Evolutionary conservation across 2,888 invertebrate species (phyloP), one percentile per base, ranked within the genome.

Genomic region (Melipona beecheii): DNA sequence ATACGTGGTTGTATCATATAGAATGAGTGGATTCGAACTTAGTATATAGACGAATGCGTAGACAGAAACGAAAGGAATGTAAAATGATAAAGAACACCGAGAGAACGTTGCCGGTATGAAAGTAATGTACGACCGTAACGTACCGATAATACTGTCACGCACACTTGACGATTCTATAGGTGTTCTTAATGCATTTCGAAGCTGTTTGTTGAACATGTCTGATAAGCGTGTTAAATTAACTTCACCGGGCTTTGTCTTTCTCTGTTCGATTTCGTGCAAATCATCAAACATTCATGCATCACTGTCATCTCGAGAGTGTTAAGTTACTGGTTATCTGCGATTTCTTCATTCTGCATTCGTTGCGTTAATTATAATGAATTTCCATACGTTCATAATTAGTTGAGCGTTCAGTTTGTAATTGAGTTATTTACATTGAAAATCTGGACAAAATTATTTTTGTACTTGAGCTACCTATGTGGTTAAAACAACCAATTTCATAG

Each of bases 101-200:
- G 74, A 60, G 36, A 36, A 77, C 27, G 66, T 52, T 31, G 56
- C 54, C 49, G 31, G 68, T 49, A 78, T 68, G 71, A 75, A 68
- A 71, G 54, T 84, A 84, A 84, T 70, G 81, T 70, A 71, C 77
- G 70, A 43, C 43, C 43, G 54, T 84, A 84, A 84, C 73, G 81
- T 70, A 71, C 77, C 77, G 70, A 81, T 83, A 83, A 83, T 60
- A 73, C 71, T 81, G 78, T 74, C 77, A 78, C 65, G 81, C 81
- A 84, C 68, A 81, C 62, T 74, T 74, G 77, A 68, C 77, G 75
- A 84, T 81, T 78, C 60, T 52, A 64, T 72, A 56, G 66, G 49
- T 76, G 56, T 75, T 76, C 75, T 75, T 83, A 72, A 78, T 78
- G 64, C 64, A 31, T 78, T 70, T 74, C 74, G 78, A 65, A 78